Evolutionary conservation across 2,797 vertebrate genomes (phyloP).

Genomic region (Poecile montanus): DNA sequence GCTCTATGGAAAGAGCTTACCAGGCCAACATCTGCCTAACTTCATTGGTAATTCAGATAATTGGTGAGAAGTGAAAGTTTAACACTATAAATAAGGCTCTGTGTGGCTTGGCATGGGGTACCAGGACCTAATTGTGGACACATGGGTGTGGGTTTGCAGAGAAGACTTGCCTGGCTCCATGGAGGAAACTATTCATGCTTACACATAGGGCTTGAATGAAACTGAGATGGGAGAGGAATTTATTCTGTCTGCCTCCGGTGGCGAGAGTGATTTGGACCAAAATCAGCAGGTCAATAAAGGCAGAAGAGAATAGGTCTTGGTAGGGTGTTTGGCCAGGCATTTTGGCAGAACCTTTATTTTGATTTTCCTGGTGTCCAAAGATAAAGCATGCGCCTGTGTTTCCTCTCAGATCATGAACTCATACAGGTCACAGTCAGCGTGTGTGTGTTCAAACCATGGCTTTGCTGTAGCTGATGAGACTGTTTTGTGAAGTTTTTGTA

Average conservation of each 20-base stretch:
- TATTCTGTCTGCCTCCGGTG: not conserved
- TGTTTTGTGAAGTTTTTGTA: not conserved
- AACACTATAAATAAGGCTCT: not conserved
- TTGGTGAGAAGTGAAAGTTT: slow-evolving; percentile 45
- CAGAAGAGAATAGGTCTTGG: not conserved
- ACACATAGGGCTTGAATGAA: not conserved
- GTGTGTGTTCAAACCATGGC: not conserved
- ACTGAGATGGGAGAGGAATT: not conserved
- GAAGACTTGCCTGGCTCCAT: not conserved
- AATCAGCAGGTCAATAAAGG: not conserved
- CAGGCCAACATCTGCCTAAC: slow-evolving; percentile 3
- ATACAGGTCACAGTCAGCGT: not conserved
- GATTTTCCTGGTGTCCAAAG: not conserved
- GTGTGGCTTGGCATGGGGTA: not conserved
- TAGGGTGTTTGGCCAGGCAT: not conserved
- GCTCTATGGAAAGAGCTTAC: not conserved
- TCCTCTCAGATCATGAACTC: not conserved
- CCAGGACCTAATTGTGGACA: not conserved
- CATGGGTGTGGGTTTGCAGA: not conserved
- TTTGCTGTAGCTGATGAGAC: not conserved
- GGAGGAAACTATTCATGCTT: not conserved
- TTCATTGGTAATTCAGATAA: slow-evolving; percentile 14
- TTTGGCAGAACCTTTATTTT: slow-evolving; percentile 21
- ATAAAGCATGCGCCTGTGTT: not conserved
- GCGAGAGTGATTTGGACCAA: not conserved